Percentiles rank a stretch among this genome's conserved stretches.
Evolutionary conservation across 2,113 vertebrate species (phyloP).

Genomic region (Podiceps cristatus): DNA sequence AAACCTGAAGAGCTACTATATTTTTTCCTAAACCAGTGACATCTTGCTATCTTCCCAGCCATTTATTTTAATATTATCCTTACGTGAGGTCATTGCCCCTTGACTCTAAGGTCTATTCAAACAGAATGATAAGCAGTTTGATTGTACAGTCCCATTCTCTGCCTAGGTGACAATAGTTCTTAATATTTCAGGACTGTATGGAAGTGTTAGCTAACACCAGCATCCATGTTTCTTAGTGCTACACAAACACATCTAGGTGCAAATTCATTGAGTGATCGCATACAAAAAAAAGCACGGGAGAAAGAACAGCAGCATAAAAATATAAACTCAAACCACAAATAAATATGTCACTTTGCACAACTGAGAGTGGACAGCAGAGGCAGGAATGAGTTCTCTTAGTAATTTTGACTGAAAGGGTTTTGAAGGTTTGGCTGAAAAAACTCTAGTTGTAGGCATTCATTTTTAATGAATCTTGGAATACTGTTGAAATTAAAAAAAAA

Average conservation of each 20-base stretch:
- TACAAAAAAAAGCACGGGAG: not conserved
- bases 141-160: not conserved
- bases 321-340: not conserved
- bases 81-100: not conserved
- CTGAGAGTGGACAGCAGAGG: not conserved
- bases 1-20: not conserved
- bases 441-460: not conserved
- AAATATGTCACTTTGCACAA: not conserved
- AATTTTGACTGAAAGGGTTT: not conserved
- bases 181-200: not conserved
- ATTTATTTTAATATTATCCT: not conserved
- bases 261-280: not conserved
- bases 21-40: not conserved
- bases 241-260: not conserved
- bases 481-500: not conserved
- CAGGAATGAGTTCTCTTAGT: not conserved
- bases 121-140: not conserved
- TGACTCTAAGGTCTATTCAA: not conserved
- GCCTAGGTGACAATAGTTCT: not conserved
- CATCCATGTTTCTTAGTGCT: not conserved
- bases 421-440: not conserved
- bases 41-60: not conserved
- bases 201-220: not conserved
- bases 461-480: not conserved
- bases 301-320: not conserved